These are phyloP conservation scores for Zapornia atra DNA, from an alignment of 2,113 vertebrate species.

Conservation along the genomic window DNA sequence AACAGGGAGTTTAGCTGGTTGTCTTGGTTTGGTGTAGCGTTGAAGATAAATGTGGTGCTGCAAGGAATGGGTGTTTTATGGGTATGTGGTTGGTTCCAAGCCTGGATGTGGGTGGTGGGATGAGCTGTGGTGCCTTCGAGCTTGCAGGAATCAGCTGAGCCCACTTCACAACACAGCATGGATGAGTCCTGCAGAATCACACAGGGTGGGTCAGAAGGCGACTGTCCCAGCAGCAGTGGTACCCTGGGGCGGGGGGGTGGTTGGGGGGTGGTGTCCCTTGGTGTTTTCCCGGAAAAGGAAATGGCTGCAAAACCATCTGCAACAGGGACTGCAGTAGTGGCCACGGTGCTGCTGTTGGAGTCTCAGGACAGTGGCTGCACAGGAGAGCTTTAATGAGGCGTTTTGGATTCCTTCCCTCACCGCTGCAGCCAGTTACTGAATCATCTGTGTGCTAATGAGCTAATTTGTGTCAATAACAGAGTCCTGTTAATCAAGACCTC, in stretches of 20 bases:
- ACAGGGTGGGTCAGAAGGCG: neutral
- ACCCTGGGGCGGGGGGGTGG: neutral
- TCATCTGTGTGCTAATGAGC: constrained; percentile 30
- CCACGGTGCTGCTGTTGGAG: neutral
- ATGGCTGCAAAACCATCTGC: neutral
- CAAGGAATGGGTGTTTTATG: neutral
- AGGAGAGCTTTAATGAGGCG: neutral
- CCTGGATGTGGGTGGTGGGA: neutral
- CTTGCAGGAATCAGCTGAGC: rapidly evolving
- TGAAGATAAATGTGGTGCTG: neutral
- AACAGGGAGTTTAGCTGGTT: neutral
- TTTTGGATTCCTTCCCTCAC: neutral
- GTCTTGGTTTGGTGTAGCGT: rapidly evolving
- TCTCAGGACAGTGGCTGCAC: rapidly evolving
- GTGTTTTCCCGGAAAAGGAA: neutral
- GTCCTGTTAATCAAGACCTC: constrained; percentile 32
- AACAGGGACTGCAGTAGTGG: neutral
- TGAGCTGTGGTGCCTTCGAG: rapidly evolving
- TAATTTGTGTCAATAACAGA: constrained; percentile 44
- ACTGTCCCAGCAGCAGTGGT: neutral
- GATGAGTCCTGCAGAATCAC: neutral
- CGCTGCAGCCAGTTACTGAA: rapidly evolving
- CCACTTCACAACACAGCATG: neutral
- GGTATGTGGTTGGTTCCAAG: neutral
- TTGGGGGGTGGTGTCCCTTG: neutral